phyloP scores from a whole-genome alignment of 2,888 invertebrate species.

The Drosophila kambysellisi region DNA sequence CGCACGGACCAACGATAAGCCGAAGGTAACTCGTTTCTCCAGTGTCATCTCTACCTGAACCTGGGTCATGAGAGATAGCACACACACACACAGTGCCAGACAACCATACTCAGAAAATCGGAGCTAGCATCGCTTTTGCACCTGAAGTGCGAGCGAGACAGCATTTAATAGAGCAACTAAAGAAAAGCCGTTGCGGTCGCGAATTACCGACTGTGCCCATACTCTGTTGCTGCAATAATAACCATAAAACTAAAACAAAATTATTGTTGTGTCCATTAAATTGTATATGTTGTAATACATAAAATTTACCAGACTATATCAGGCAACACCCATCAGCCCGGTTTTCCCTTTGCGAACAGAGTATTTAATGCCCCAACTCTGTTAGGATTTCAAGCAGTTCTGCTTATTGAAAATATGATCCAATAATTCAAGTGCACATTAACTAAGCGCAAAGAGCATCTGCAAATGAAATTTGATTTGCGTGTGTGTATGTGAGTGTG shows the following conservation, averaged over 20 bases:
- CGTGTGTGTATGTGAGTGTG: conserved; percentile 9
- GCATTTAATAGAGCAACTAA: neutral
- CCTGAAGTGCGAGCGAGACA: conserved; percentile 28
- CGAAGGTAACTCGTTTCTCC: conserved; percentile 66
- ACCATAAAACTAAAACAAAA: neutral
- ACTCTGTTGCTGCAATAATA: neutral
- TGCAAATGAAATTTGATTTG: conserved; percentile 41
- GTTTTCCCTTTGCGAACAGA: neutral
- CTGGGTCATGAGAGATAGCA: neutral
- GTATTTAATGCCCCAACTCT: conserved; percentile 28
- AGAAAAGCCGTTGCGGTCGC: neutral
- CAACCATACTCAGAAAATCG: conserved; percentile 10
- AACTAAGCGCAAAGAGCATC: conserved; percentile 36
- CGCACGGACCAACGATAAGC: conserved; percentile 62
- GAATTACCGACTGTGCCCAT: neutral
- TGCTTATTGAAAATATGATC: conserved; percentile 40
- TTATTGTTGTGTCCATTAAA: neutral
- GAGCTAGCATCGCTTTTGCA: conserved; percentile 15
- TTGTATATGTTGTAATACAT: neutral
- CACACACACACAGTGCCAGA: neutral
- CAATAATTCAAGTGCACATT: conserved; percentile 33
- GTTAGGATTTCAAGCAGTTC: conserved; percentile 34
- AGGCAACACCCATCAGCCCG: neutral
- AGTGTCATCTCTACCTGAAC: conserved; percentile 34
- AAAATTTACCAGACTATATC: neutral